Evolutionary conservation across 1,140 invertebrate genomes (phyloP).

Genomic region (Phenacoccus solenopsis): DNA sequence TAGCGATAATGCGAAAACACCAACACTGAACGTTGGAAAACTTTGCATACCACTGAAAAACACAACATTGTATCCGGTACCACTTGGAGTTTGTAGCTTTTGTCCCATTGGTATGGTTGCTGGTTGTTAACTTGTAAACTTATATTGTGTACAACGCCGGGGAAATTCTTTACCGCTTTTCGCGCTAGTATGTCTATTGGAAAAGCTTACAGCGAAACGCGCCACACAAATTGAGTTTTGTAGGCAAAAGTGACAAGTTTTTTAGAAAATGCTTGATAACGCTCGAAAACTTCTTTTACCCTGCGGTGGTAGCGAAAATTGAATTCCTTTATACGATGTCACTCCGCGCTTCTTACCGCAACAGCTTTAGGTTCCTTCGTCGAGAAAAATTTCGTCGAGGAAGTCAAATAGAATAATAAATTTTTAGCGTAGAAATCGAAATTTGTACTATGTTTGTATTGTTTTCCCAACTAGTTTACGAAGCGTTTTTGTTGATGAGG

Average conservation of each 20-base stretch:
- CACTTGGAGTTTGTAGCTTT: constrained; percentile 1
- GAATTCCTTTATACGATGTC: neutral
- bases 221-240: constrained; percentile 12
- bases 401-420: neutral
- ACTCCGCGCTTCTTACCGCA: neutral
- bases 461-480: too few relatives aligned
- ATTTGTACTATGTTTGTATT: too few relatives aligned
- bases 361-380: too few relatives aligned
- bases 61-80: neutral
- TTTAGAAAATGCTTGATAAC: neutral
- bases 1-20: too few relatives aligned
- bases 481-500: too few relatives aligned
- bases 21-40: neutral
- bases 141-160: constrained; percentile 9
- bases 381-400: neutral
- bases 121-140: constrained; percentile 16
- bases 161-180: constrained; percentile 17
- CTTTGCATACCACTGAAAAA: neutral
- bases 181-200: constrained; percentile 7
- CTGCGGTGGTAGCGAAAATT: neutral
- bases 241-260: neutral
- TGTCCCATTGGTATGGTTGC: constrained; percentile 17
- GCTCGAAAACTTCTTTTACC: neutral
- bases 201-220: constrained; percentile 13
- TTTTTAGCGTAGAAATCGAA: neutral